Conservation (phyloP, 2,797 vertebrate species). For the Limosa lapponica region DNA sequence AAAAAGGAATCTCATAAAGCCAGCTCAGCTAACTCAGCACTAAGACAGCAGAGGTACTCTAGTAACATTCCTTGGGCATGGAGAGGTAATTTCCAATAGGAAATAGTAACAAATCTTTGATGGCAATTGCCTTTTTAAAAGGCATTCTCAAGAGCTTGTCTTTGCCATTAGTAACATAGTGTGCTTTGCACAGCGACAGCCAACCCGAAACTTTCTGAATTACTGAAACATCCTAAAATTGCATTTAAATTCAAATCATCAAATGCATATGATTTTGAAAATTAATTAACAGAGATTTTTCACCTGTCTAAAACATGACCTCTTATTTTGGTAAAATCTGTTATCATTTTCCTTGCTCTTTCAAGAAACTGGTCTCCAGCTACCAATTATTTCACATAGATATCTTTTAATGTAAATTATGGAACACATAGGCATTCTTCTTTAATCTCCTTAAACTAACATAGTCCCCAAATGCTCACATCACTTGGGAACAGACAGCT, state of each 20-base stretch:
- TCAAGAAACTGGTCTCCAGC: background rate
- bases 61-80: background rate
- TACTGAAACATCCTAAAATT: background rate
- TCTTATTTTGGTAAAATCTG: background rate
- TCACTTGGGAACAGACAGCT: background rate
- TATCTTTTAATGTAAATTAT: background rate
- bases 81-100: background rate
- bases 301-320: background rate
- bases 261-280: background rate
- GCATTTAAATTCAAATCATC: background rate
- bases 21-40: background rate
- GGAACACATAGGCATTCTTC: background rate
- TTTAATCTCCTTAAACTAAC: background rate
- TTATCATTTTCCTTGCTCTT: background rate
- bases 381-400: background rate
- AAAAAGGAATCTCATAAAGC: background rate
- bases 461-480: background rate
- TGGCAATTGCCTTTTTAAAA: background rate
- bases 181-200: rapidly evolving
- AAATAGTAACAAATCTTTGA: background rate
- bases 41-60: background rate
- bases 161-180: background rate
- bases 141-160: background rate
- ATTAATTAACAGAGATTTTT: background rate
- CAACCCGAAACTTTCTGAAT: background rate